phyloP scores from a whole-genome alignment of 64 coral and sea anemone genomes.

The Platygyra sinensis region DNA sequence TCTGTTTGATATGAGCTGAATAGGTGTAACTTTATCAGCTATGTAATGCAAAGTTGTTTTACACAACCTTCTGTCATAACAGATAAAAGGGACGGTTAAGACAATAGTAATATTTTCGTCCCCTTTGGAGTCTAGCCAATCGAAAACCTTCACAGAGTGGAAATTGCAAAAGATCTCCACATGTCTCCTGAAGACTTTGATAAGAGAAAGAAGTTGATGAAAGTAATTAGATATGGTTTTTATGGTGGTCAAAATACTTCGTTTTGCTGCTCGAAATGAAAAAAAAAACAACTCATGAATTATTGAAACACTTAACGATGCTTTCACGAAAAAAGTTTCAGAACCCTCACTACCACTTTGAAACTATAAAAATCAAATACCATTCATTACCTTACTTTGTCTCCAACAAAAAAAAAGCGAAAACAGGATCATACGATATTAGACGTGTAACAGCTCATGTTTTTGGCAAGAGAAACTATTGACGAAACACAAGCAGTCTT shows the following conservation, averaged over 20 bases:
- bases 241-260: background rate
- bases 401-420: background rate
- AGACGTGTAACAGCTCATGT: background rate
- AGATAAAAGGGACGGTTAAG: background rate
- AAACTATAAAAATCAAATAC: background rate
- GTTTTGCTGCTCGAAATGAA: constrained; percentile 23
- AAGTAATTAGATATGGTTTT: constrained; percentile 11
- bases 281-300: constrained; percentile 22
- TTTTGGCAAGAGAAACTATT: background rate
- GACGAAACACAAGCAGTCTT: background rate
- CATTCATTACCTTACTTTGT: background rate
- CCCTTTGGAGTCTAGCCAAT: background rate
- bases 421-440: background rate
- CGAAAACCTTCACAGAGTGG: background rate
- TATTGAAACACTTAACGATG: background rate
- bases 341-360: background rate
- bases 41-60: background rate
- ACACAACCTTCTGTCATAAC: background rate
- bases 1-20: background rate
- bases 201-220: background rate
- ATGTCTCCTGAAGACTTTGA: background rate
- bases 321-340: background rate
- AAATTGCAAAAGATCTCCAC: background rate
- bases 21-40: background rate
- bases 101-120: background rate